Conservation (phyloP, 2,113 vertebrate genomes). For the Hirundichthys speculiger region DNA sequence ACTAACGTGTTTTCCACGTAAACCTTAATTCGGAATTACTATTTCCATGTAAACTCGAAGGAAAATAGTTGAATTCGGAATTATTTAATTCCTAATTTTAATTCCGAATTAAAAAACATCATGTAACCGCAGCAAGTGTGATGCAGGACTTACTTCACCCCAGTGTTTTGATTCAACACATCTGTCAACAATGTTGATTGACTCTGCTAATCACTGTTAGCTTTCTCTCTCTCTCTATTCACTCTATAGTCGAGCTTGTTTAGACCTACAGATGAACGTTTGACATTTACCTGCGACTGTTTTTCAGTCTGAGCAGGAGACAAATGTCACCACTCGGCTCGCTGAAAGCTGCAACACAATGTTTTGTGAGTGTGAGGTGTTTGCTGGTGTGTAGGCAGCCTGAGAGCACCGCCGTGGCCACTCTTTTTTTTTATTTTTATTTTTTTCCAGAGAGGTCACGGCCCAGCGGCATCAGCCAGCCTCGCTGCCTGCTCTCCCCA, state of each 20-base stretch:
- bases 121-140: no score
- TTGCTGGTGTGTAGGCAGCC: slow-evolving; percentile 10
- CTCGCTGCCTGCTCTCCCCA: slow-evolving; percentile 27
- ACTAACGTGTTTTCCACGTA: no score
- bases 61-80: no score
- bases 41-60: no score
- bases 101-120: no score
- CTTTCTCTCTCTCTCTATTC: neutral
- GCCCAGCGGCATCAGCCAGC: slow-evolving; percentile 45
- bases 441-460: slow-evolving; percentile 32
- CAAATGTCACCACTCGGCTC: slow-evolving; percentile 1
- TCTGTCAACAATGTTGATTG: neutral
- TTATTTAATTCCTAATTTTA: no score
- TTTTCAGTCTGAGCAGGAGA: neutral
- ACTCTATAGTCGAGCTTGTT: neutral
- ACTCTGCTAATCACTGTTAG: neutral
- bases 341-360: neutral
- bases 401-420: slow-evolving; percentile 5
- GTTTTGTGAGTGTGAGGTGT: slow-evolving; percentile 7
- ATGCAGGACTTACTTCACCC: no score
- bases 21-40: no score
- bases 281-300: slow-evolving; percentile 13
- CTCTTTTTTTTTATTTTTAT: neutral
- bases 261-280: neutral
- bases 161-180: no score